Evolutionary conservation across 2,797 vertebrate species (phyloP), one percentile per base, ranked within the genome.

Genomic region (Vultur gryphus): DNA sequence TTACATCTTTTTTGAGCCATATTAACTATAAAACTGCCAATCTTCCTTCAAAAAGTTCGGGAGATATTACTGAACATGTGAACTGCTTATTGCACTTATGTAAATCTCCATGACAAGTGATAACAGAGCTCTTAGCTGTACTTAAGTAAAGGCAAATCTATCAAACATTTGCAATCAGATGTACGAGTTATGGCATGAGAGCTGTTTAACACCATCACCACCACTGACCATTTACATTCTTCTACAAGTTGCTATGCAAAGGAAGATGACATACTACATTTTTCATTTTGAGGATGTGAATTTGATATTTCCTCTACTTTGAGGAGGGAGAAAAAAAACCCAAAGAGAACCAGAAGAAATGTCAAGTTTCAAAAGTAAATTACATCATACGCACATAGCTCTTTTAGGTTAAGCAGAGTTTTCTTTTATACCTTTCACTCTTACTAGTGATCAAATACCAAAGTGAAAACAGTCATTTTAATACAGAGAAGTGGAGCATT

Each of bases 281-380:
- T 96, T 88, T 95, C 43, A 73, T 89, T 90, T 81, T 62, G 24
- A 84, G 28, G 35, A 37, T 41, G 31, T 55, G 66, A 87, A 67
- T 84, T 93, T 92, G 65, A 71, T 93, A 89, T 96, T 95, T 94
- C 73, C 84, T 58, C 35, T 80, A 26, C 73, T 89, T 75, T 3
- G 14, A 90, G 28, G 70, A 66, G 29, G 70, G 23, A 75, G 41
- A 20, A 87, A 73, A 20, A 87, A 73, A 93, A 75, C n/a, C n/a
- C 28, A 82, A 79, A 84, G 43, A 88, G 48, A 76, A 61, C 13
- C 13, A 90, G 72, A 96, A 93, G 48, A 95, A 90, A 84, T 72
- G 35, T 84, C 44, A 77, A 41, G 49, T 91, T 95, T 93, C 87
- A 82, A 79, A 93, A 88, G 61, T 93, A 90, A 94, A 82, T 90